Conservation (phyloP, 2,797 vertebrate genomes). For the Psittacula derbiana region DNA sequence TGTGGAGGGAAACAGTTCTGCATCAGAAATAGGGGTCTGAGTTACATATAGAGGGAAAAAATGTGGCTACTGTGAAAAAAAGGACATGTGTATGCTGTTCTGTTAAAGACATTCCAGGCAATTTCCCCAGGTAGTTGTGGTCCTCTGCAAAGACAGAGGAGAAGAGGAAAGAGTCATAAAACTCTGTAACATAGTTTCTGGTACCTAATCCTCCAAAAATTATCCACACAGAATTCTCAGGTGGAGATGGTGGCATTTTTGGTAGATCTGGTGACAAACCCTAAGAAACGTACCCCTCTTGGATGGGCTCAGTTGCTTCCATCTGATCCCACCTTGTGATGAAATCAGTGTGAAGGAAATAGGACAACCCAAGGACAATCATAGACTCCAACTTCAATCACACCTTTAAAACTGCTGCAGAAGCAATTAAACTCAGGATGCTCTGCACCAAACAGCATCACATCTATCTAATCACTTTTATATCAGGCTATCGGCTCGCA, state of each 20-base stretch:
- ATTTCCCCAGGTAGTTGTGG: neutral
- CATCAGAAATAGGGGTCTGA: neutral
- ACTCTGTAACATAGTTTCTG: rapidly evolving
- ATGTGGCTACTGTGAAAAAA: neutral
- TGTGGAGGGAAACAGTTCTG: neutral
- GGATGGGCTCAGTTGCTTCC: neutral
- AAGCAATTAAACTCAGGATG: neutral
- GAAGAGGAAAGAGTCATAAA: neutral
- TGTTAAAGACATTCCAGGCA: neutral
- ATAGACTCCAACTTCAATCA: neutral
- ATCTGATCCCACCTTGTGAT: neutral
- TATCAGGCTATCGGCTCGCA: neutral
- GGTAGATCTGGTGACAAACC: neutral
- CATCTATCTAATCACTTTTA: rapidly evolving
- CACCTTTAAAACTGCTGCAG: neutral
- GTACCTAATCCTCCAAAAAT: neutral
- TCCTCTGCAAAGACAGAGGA: neutral
- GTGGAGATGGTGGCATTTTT: neutral
- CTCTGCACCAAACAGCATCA: neutral
- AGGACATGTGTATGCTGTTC: neutral
- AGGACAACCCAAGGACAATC: neutral
- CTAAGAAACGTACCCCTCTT: neutral
- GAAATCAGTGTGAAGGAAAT: neutral
- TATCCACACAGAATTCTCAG: neutral
- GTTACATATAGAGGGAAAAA: neutral